Base-by-base conservation (phyloP, 1,140 invertebrate species). In the Brachionus calyciflorus region DNA sequence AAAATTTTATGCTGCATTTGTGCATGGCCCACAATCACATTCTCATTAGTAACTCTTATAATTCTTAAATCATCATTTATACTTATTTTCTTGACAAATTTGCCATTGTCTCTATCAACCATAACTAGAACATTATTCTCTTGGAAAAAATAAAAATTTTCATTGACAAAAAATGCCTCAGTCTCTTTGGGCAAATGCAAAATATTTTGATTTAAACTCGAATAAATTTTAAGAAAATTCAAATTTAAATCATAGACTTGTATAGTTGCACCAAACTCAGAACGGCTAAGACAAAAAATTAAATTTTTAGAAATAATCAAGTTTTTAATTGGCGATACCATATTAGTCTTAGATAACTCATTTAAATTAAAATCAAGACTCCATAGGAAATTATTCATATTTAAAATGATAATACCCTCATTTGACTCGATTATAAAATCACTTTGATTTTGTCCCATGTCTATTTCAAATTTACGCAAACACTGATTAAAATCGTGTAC, bases 151-250 rank as follows among this genome's bases (percentile, higher is more conserved):
- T 37, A 60, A 37, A 60, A 60, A 4, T 6, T 33, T 6, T 60
- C 55, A 60, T 60, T 60, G 0, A 60, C 55, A 60, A 60, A 60
- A 60, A 60, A 37, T 60, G 33, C 9, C 28, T 37, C 12, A 9
- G 55, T 60, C 19, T 60, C 19, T 60, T 60, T 19, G 9, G 55
- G 55, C 33, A 60, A 41, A 33, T 40, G 37, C n/a, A 60, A 33
- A 60, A 12, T 4, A 0, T 28, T 40, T 33, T 60, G 9, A 17
- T 60, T 60, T 21, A 37, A 28, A 41, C 55, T 60, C 4, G 55
- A 60, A 60, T 60, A 60, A n/a, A 60, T 60, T 33, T 60, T 60
- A 21, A 60, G 12, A 40, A 60, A 40, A 17, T 60, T 37, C 9
- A 60, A 17, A 17, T 28, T 17, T 19, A 33, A 60, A 60, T 37